Conservation (phyloP, 2,888 invertebrate genomes). For the Zygaena filipendulae region DNA sequence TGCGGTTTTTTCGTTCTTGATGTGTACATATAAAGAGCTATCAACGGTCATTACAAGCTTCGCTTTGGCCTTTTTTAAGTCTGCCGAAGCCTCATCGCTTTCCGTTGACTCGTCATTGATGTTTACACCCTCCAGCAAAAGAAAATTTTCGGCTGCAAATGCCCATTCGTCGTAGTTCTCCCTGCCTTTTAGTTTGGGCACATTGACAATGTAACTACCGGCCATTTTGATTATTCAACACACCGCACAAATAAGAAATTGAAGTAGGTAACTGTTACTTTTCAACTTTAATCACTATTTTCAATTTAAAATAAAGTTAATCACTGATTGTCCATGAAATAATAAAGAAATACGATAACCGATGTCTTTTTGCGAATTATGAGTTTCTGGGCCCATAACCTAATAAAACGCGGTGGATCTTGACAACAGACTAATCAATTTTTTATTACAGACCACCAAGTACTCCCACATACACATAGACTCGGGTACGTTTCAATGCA, state of each 20-base stretch:
- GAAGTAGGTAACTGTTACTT: background rate
- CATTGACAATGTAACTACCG: constrained; percentile 11
- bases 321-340: background rate
- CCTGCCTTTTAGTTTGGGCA: constrained; percentile 15
- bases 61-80: constrained; percentile 9
- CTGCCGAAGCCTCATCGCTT: constrained; percentile 1
- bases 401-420: no score
- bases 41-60: constrained; percentile 13
- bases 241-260: constrained; percentile 1
- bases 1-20: constrained; percentile 10
- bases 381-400: background rate
- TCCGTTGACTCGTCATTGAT: background rate
- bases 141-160: constrained; percentile 10
- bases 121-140: constrained; percentile 7
- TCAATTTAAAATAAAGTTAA: background rate
- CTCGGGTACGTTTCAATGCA: no score
- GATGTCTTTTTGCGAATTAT: background rate
- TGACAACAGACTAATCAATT: no score
- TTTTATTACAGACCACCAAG: no score
- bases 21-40: constrained; percentile 9
- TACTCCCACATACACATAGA: no score
- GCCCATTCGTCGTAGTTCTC: constrained; percentile 16
- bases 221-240: background rate
- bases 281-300: background rate
- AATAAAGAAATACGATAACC: background rate